Evolutionary conservation across 2,797 vertebrate genomes (phyloP).

Genomic region (Cyprinodon diabolis): DNA sequence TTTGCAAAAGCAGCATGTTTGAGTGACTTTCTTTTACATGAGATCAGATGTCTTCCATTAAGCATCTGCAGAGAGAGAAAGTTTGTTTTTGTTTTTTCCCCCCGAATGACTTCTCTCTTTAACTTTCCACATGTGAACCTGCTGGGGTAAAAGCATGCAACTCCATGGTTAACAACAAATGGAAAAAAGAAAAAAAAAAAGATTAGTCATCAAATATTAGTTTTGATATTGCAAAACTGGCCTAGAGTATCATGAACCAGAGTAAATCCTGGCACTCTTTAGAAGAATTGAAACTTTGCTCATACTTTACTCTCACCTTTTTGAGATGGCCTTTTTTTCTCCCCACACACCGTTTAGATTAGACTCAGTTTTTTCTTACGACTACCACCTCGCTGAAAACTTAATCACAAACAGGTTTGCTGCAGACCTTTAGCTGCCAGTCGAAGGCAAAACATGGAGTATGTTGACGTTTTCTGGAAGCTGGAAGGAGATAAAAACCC

Average conservation of each 20-base stretch:
- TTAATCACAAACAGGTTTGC: conserved; percentile 9
- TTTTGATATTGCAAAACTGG: background rate
- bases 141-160: background rate
- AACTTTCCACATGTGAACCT: conserved; percentile 19
- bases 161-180: background rate
- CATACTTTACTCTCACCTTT: conserved; percentile 11
- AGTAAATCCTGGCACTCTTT: background rate
- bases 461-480: conserved; percentile 9
- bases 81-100: background rate
- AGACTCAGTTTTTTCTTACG: background rate
- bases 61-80: background rate
- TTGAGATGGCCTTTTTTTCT: background rate
- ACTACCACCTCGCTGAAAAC: conserved; percentile 7
- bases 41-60: background rate
- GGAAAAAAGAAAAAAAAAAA: too few relatives aligned
- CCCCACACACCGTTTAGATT: background rate
- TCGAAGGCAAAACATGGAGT: background rate
- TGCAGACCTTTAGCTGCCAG: background rate
- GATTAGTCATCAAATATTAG: background rate
- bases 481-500: background rate
- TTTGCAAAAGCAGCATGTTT: background rate
- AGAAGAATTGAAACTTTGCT: too few relatives aligned
- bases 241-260: too few relatives aligned
- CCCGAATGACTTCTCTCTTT: conserved; percentile 4
- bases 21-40: background rate